Base-by-base conservation (phyloP, 1,140 invertebrate species). In the Eurosta solidaginis region DNA sequence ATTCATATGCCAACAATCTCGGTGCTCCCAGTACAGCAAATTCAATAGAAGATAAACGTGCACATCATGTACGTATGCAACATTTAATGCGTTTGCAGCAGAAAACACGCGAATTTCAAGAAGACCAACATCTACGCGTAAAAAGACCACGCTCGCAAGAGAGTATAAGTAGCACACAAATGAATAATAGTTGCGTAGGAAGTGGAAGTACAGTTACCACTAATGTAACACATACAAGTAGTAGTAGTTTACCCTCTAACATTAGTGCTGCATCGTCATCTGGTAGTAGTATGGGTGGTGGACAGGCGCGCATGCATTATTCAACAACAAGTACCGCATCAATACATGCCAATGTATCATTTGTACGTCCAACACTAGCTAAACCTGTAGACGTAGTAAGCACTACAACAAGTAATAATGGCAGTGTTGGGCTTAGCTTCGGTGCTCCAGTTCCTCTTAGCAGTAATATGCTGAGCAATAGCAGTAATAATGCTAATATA, bases 321-420 rank as follows among this genome's bases (percentile, higher is more conserved):
- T n/a, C 54, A 6, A 29, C 44, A 20, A 12, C 36, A 1, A 75
- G 47, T 14, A 29, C 63, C 17, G 25, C 77, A 36, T 78, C 82
- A 6, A 78, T 77, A 0, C 84, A 86, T 29, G 77, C 83, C 6
- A 86, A 86, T 22, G 80, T 86, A 40, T 86, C 85, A 6, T 84
- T 86, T 79, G 85, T 86, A 42, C 83, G 85, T 20, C 85, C 85
- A 9, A 86, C 85, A 1, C 85, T 85, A 40, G 82, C 81, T 6
- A 79, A 79, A 77, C 86, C 86, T 29, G 79, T 85, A 9, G 82
- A 85, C 6, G 78, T 86, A 73, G 84, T 86, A 3, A 86, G 84
- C 74, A 86, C 84, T 6, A 86, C 84, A 27, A 86, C 84, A 22
- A 54, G 80, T 49, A 1, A 78, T 78, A 40, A 73, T 59, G 17